Evolutionary conservation across 2,113 vertebrate species (phyloP).

Genomic region (Amphiprion ocellaris): DNA sequence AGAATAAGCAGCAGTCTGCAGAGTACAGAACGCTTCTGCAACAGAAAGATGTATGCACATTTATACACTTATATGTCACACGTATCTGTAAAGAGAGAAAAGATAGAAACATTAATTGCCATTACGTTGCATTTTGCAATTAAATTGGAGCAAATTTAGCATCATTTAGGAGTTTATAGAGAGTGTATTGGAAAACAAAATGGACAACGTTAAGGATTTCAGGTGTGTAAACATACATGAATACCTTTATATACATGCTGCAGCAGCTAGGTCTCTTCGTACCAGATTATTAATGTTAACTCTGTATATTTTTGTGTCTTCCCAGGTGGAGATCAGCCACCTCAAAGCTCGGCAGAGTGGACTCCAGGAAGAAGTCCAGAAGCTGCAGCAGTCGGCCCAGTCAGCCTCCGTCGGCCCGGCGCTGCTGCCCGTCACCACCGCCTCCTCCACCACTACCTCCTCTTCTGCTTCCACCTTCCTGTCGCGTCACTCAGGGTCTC

Average conservation of each 20-base stretch:
- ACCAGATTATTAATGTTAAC: neutral
- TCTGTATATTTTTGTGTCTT: neutral
- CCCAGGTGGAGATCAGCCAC: conserved; percentile 95
- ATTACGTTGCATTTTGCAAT: neutral
- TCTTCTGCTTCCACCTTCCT: conserved; percentile 80
- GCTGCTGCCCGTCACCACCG: conserved; percentile 73
- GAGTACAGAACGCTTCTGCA: conserved; percentile 92
- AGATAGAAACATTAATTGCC: neutral
- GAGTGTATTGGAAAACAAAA: neutral
- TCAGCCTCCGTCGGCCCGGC: conserved; percentile 69
- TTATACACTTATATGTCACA: neutral
- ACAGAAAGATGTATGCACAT: conserved; percentile 91
- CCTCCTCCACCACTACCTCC: conserved; percentile 71
- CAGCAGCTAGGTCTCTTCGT: no score
- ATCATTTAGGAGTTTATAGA: no score
- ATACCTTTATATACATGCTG: no score
- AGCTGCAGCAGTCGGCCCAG: conserved; percentile 87
- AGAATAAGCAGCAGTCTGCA: conserved; percentile 91
- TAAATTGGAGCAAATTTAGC: neutral
- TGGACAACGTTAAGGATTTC: no score
- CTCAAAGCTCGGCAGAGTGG: conserved; percentile 93
- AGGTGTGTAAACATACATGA: no score
- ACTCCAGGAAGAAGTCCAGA: conserved; percentile 93
- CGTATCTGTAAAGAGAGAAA: no score
- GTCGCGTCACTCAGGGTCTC: conserved; percentile 66